Base-by-base conservation (phyloP, 2,113 vertebrate genomes). In the Telmatochromis bifrenatus region DNA sequence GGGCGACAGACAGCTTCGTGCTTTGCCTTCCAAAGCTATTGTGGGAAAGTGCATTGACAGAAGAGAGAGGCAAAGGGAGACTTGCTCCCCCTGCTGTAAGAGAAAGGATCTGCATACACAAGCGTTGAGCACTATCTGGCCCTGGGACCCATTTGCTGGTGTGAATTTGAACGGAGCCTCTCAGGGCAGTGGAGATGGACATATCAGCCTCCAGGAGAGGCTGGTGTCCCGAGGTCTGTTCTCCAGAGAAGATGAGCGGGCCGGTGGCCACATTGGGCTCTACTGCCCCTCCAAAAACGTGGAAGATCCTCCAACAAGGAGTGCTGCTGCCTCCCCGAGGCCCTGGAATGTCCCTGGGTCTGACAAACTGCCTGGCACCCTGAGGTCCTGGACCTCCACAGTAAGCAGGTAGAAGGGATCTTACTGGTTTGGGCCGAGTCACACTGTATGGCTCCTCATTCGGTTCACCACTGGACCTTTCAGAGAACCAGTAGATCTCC, bases 331-430 rank as follows among this genome's bases (percentile, higher is more conserved):
- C 85, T 97, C 97, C 81, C 98, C 97, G 0, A 97, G 97, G 88
- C 97, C 98, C 0, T 99, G 98, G 98, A 98, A 97, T 91, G 95
- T 98, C 84, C 97, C 98, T 3, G 97, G 97, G 89, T 97, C 97
- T 14, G 97, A 99, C 91, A 98, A 97, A 97, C 97, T 98, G 94
- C 97, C 97, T 6, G 96, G 96, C 51, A 96, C 95, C 88, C 96
- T 98, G 91, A 97, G 97, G 93, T 98, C 98, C 90, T 97, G 97
- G 94, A 97, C 97, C 94, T 97, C 97, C 94, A 97, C 98, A 88
- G 97, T 97, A 84, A 97, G 97, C 97, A 97, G 97, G 96, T 98
- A 97, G 93, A 94, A 68, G 12, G 90, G 89, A 91, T 93, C 89
- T 73, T 21, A 51, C 84, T 91, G 88, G 77, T 92, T 87, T 83